Percentiles rank a stretch among this genome's conserved stretches.
Evolutionary conservation across 2,113 vertebrate species (phyloP).

Genomic region (Rattus rattus): DNA sequence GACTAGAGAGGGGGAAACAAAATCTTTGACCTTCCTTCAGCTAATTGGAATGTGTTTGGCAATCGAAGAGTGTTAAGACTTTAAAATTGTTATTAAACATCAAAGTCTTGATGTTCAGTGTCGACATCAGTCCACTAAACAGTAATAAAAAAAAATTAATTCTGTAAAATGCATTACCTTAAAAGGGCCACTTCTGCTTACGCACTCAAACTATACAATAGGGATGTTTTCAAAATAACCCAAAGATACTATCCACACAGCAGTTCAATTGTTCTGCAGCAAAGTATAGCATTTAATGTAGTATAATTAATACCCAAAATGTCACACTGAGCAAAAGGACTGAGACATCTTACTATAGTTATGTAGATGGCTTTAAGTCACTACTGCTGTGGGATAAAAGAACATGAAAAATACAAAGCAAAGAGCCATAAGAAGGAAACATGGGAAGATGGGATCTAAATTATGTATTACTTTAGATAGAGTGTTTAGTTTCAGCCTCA

Average conservation of each 20-base stretch:
- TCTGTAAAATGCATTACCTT: slow-evolving; percentile 64
- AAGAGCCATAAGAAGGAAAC: slow-evolving; percentile 16
- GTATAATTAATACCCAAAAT: slow-evolving; percentile 73
- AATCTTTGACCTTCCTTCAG: slow-evolving; percentile 66
- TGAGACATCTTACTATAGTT: slow-evolving; percentile 72
- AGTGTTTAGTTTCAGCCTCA: slow-evolving; percentile 30
- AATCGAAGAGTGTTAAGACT: slow-evolving; percentile 79
- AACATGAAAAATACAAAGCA: neutral
- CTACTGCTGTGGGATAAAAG: slow-evolving; percentile 59
- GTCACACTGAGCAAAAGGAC: slow-evolving; percentile 65
- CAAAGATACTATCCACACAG: slow-evolving; percentile 25
- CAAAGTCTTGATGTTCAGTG: slow-evolving; percentile 83
- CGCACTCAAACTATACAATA: neutral
- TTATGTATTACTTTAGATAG: slow-evolving; percentile 41
- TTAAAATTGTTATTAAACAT: slow-evolving; percentile 86
- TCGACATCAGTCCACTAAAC: slow-evolving; percentile 74
- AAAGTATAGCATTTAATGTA: slow-evolving; percentile 54
- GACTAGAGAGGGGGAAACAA: slow-evolving; percentile 64
- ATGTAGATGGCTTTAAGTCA: slow-evolving; percentile 64
- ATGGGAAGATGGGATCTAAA: slow-evolving; percentile 65
- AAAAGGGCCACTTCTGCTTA: slow-evolving; percentile 53
- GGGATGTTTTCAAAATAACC: slow-evolving; percentile 67
- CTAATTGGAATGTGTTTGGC: slow-evolving; percentile 78
- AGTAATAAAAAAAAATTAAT: slow-evolving; percentile 72
- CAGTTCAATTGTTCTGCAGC: slow-evolving; percentile 46